A percentile compares a stretch with the other conserved stretches of the same genome.
phyloP scores from a whole-genome alignment of 2,797 vertebrate species.

The Tragopan temminckii region DNA sequence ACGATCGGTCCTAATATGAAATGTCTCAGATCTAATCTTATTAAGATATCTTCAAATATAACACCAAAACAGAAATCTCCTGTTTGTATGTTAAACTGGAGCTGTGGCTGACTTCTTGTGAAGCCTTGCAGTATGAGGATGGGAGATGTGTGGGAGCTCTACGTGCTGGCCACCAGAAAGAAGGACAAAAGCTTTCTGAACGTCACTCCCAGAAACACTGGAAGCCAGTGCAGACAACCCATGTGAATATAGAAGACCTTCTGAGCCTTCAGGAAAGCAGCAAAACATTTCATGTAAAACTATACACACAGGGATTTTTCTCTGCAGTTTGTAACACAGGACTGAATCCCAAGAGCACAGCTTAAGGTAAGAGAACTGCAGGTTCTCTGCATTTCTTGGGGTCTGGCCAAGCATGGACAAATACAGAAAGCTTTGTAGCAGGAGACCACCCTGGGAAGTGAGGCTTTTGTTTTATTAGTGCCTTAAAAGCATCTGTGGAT shows the following conservation, averaged over 20 bases:
- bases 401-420: background rate
- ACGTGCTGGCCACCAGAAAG: background rate
- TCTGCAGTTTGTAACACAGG: background rate
- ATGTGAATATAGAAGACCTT: background rate
- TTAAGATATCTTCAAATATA: constrained; percentile 6
- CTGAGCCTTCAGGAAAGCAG: background rate
- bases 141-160: background rate
- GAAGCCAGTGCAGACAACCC: background rate
- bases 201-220: background rate
- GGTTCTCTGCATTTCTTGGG: background rate
- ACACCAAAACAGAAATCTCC: background rate
- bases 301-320: background rate
- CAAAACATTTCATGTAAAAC: background rate
- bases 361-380: background rate
- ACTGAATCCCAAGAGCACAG: background rate
- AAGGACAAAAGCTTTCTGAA: background rate
- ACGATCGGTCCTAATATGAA: constrained; percentile 37
- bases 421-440: background rate
- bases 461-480: constrained; percentile 61
- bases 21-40: constrained; percentile 46
- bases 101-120: background rate
- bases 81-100: background rate
- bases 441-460: constrained; percentile 41
- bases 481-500: constrained; percentile 69
- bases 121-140: background rate